A percentile compares a stretch with the other conserved stretches of the same genome.
Conservation (phyloP, 2,113 vertebrate genomes). For the Heterocephalus glaber region DNA sequence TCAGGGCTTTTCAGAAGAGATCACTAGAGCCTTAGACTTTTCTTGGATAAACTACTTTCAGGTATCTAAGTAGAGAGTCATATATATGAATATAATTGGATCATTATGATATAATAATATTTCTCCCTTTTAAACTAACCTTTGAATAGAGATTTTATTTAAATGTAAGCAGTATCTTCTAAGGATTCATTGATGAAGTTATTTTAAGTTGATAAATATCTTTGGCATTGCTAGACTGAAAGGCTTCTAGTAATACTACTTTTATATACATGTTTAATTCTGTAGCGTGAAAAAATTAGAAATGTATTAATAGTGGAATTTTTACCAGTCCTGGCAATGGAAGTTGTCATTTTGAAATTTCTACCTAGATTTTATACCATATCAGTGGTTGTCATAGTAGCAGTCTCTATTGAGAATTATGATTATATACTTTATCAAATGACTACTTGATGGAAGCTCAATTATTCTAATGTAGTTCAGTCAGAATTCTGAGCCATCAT, state of each 20-base stretch:
- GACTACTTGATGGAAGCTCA: conserved; percentile 57
- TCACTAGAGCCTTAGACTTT: background rate
- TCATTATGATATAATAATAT: conserved; percentile 1
- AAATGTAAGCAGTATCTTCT: background rate
- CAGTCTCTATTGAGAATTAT: conserved; percentile 63
- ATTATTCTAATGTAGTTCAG: conserved; percentile 65
- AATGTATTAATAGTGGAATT: conserved; percentile 11
- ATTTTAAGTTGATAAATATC: conserved; percentile 32
- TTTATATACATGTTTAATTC: background rate
- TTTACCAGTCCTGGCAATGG: background rate
- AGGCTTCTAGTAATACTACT: background rate
- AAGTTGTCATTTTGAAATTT: conserved; percentile 63
- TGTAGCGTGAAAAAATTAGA: background rate
- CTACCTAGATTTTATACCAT: conserved; percentile 25
- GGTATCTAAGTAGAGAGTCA: background rate
- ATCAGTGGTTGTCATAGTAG: conserved; percentile 57
- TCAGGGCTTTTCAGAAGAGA: background rate
- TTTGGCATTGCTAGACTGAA: conserved; percentile 8
- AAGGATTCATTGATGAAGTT: background rate
- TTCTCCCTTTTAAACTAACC: conserved; percentile 20
- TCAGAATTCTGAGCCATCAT: conserved; percentile 36
- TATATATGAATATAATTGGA: background rate
- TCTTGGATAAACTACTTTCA: conserved; percentile 36
- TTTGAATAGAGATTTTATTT: conserved; percentile 55
- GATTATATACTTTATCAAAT: conserved; percentile 67